Evolutionary conservation across 2,113 vertebrate species (phyloP).

Genomic region (Perccottus glenii): DNA sequence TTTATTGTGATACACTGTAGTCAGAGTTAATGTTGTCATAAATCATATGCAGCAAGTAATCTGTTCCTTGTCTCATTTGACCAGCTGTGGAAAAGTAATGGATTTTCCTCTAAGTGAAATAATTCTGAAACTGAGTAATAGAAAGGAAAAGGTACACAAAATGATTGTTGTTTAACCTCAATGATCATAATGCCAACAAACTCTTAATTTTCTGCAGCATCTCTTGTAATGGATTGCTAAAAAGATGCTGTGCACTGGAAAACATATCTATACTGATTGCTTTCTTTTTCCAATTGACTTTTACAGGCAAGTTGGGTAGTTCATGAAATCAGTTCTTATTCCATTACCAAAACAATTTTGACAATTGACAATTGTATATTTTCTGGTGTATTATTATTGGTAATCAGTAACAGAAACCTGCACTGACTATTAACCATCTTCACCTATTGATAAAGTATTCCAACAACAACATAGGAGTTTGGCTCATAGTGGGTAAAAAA

Average conservation of each 20-base stretch:
- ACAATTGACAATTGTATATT: conserved; percentile 11
- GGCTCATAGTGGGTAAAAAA: too few species aligned
- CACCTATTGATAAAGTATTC: not conserved
- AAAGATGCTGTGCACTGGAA: conserved; percentile 16
- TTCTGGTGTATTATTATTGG: not conserved
- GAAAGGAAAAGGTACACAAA: too few species aligned
- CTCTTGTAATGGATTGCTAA: conserved; percentile 38
- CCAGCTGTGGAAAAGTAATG: conserved; percentile 32
- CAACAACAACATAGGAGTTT: too few species aligned
- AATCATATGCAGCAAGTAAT: conserved; percentile 51
- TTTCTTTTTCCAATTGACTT: not conserved
- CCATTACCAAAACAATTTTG: too few species aligned
- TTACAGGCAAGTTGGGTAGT: not conserved
- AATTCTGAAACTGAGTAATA: conserved; percentile 13
- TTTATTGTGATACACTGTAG: conserved; percentile 37
- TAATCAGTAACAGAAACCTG: not conserved
- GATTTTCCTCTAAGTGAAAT: too few species aligned
- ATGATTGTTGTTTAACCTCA: too few species aligned
- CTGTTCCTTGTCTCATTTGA: conserved; percentile 27
- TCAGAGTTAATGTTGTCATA: conserved; percentile 65
- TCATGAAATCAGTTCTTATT: not conserved
- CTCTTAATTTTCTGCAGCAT: conserved; percentile 1
- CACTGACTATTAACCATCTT: not conserved
- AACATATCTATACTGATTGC: not conserved
- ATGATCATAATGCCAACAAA: conserved; percentile 22